Percentiles rank a stretch among this genome's conserved stretches.
Evolutionary conservation across 1,140 invertebrate species (phyloP).

Genomic region (Sminthurides bifidus): DNA sequence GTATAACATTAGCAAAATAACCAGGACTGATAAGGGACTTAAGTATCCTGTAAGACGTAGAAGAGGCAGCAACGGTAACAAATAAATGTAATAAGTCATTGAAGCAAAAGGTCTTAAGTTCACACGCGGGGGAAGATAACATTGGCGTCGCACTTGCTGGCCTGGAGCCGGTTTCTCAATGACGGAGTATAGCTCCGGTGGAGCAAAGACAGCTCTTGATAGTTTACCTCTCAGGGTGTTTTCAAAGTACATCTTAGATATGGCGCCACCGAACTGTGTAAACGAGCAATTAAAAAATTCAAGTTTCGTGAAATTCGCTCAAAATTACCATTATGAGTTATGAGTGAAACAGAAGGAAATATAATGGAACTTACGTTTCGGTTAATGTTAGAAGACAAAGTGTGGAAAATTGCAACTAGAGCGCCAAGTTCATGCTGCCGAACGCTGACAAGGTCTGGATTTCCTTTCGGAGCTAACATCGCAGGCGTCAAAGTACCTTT

Average conservation of each 20-base stretch:
- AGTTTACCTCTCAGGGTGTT: constrained; percentile 7
- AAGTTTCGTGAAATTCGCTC: background rate
- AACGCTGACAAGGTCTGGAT: constrained; percentile 4
- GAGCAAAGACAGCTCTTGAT: constrained; percentile 15
- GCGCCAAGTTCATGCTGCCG: constrained; percentile 6
- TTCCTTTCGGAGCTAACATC: constrained; percentile 15
- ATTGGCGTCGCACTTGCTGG: background rate
- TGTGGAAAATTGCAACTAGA: background rate
- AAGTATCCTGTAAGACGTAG: no score
- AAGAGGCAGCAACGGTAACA: no score
- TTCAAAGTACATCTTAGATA: constrained; percentile 12
- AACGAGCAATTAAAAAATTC: background rate
- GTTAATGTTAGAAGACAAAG: background rate
- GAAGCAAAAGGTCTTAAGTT: constrained; percentile 11
- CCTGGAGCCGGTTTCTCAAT: constrained; percentile 8
- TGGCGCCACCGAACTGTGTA: constrained; percentile 7
- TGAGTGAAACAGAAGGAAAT: background rate
- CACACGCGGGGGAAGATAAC: constrained; percentile 21
- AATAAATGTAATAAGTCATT: no score
- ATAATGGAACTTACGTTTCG: background rate
- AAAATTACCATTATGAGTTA: background rate
- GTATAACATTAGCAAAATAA: no score
- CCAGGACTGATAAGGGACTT: no score
- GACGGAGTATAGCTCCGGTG: constrained; percentile 11
- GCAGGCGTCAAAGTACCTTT: background rate